Base-by-base conservation (phyloP, 2,797 vertebrate genomes). In the Chelonia mydas region DNA sequence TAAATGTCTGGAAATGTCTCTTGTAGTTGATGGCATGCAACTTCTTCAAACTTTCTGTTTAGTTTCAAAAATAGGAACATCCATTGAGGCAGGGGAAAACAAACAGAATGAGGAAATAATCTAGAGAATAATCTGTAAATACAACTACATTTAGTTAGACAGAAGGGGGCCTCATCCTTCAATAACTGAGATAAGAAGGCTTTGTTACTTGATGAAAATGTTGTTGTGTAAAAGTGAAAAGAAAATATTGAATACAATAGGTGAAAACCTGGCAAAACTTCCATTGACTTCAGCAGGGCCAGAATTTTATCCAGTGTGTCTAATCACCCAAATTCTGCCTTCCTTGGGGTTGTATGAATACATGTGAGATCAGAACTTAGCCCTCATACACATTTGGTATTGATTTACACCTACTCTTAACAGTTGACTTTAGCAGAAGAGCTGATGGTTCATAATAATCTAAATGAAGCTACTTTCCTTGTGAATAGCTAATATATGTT, bases 401-500 rank as follows among this genome's bases (percentile, higher is more conserved):
- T 41, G 68, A 41, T 23, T 72, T 41, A 65, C 16, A 65, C 61
- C 33, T 33, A 37, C 37, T 21, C 37, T 72, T 72, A 37, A 11
- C 19, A 72, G 21, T 23, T 72, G 19, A 7, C 5, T 72, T 41
- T 72, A 37, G n/a, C 65, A 41, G n/a, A 72, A 72, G 16, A 21
- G n/a, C n/a, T 72, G 19, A 41, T 97, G 95, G 93, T 65, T 94
- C 94, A 95, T 96, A 96, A 97, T 95, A 92, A 95, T 89, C 74
- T 65, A 89, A 94, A 93, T 94, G 41, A 49, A 85, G 55, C n/a
- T 41, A 7, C 93, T 95, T 83, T 74, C 86, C 86, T 78, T 90
- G 82, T 53, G 41, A 96, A 93, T 17, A 88, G 86, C 80, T 72
- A 17, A 41, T 72, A 72, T 37, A 72, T 37, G 37, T 8, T 72